phyloP scores from a whole-genome alignment of 2,888 invertebrate genomes.

The Euplexia lucipara region DNA sequence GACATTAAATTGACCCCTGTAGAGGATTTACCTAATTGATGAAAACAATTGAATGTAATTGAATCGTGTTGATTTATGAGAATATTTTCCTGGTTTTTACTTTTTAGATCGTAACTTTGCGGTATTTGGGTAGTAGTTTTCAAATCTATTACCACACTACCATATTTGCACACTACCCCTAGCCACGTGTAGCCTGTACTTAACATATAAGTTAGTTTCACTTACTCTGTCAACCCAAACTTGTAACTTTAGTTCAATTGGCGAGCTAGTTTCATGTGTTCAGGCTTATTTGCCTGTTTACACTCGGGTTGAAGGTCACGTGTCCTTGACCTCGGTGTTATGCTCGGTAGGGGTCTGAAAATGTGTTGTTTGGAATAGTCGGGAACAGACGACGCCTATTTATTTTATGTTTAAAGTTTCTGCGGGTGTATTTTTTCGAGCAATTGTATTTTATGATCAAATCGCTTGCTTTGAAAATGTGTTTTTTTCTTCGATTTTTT shows the following conservation, averaged over 20 bases:
- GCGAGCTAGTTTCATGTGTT: constrained; percentile 18
- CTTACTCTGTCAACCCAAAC: constrained; percentile 31
- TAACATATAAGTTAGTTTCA: constrained; percentile 7
- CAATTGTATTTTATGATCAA: constrained; percentile 26
- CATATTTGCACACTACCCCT: not conserved
- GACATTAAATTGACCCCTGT: no score
- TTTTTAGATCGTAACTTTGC: no score
- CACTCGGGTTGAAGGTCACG: constrained; percentile 11
- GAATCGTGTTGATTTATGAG: no score
- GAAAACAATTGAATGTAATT: no score
- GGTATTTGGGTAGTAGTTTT: no score
- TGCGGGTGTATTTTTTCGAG: constrained; percentile 3
- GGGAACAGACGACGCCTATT: constrained; percentile 18
- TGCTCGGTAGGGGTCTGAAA: constrained; percentile 1
- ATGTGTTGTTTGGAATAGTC: constrained; percentile 13
- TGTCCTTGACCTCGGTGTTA: constrained; percentile 19
- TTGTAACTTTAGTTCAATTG: constrained; percentile 36
- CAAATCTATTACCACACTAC: no score
- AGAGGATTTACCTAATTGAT: no score
- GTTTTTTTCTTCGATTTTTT: not conserved
- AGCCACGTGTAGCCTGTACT: not conserved
- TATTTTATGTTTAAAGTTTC: constrained; percentile 32
- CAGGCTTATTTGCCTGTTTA: constrained; percentile 21
- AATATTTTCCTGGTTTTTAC: no score
- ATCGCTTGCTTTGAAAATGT: not conserved